These are phyloP conservation scores for Percopsis omiscomaycus DNA, from an alignment of 2,797 vertebrate genomes.

Conservation along the genomic window DNA sequence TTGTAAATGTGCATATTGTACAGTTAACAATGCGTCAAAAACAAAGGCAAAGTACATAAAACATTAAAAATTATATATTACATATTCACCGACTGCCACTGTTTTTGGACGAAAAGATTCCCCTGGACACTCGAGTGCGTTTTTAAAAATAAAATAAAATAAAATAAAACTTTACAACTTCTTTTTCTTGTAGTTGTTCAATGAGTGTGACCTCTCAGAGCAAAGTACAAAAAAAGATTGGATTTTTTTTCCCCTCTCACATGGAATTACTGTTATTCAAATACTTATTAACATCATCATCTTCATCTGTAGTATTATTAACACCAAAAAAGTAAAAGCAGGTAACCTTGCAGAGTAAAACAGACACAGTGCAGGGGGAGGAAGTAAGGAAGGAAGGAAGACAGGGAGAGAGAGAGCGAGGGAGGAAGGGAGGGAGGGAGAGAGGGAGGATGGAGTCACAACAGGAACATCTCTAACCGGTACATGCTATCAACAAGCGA, in stretches of 20 bases:
- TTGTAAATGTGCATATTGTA: constrained; percentile 53
- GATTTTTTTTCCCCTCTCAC: constrained; percentile 60
- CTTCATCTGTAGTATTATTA: constrained; percentile 74
- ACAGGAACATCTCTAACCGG: constrained; percentile 83
- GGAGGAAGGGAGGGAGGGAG: background rate
- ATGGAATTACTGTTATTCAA: constrained; percentile 80
- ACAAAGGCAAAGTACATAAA: constrained; percentile 54
- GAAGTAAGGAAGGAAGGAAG: constrained; percentile 11
- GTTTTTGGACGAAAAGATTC: constrained; percentile 55
- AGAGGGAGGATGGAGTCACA: constrained; percentile 70
- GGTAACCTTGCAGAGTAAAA: constrained; percentile 82
- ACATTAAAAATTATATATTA: constrained; percentile 73
- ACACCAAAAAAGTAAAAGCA: constrained; percentile 82
- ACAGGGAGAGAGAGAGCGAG: constrained; percentile 3
- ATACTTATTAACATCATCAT: constrained; percentile 79
- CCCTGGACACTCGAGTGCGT: constrained; percentile 58
- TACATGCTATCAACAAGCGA: constrained; percentile 88
- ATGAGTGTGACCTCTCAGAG: constrained; percentile 68
- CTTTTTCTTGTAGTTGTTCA: constrained; percentile 47
- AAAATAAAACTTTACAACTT: constrained; percentile 57
- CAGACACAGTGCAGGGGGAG: constrained; percentile 77
- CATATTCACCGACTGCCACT: constrained; percentile 59
- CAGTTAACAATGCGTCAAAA: constrained; percentile 63
- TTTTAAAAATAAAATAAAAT: constrained; percentile 66
- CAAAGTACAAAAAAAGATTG: constrained; percentile 73